Conservation (phyloP, 2,888 invertebrate species). For the Tineola bisselliella region DNA sequence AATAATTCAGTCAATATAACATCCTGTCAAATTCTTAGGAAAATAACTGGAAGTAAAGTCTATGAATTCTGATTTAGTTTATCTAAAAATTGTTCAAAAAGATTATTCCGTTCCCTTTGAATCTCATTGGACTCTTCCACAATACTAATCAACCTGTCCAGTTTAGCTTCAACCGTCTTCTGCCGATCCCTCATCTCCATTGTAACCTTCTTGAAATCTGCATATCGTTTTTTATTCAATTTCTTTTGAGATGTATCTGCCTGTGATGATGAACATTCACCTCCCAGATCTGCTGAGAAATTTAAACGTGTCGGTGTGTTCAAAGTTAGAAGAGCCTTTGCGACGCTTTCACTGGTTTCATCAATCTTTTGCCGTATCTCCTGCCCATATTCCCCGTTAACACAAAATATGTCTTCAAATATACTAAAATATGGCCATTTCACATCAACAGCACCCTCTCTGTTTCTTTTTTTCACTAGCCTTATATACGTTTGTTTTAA, state of each 20-base stretch:
- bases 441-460: constrained; percentile 34
- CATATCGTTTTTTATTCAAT: constrained; percentile 34
- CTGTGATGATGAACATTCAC: constrained; percentile 29
- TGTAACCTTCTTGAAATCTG: constrained; percentile 48
- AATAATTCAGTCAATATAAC: too few species aligned
- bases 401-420: constrained; percentile 51
- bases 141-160: constrained; percentile 54
- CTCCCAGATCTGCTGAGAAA: constrained; percentile 25
- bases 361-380: constrained; percentile 50
- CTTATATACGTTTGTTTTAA: constrained; percentile 55
- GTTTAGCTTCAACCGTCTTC: constrained; percentile 48
- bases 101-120: constrained; percentile 48
- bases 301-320: constrained; percentile 31
- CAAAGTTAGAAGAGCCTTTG: constrained; percentile 44
- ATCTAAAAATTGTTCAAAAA: constrained; percentile 55
- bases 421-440: constrained; percentile 58
- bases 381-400: constrained; percentile 48
- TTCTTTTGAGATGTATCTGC: constrained; percentile 39
- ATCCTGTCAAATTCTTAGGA: too few species aligned
- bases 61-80: too few species aligned
- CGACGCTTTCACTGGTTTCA: constrained; percentile 40
- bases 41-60: too few species aligned
- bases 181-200: constrained; percentile 54
- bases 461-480: constrained; percentile 45
- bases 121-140: constrained; percentile 59